Base-by-base conservation (phyloP, 2,888 invertebrate species). In the Entomobrya proxima region DNA sequence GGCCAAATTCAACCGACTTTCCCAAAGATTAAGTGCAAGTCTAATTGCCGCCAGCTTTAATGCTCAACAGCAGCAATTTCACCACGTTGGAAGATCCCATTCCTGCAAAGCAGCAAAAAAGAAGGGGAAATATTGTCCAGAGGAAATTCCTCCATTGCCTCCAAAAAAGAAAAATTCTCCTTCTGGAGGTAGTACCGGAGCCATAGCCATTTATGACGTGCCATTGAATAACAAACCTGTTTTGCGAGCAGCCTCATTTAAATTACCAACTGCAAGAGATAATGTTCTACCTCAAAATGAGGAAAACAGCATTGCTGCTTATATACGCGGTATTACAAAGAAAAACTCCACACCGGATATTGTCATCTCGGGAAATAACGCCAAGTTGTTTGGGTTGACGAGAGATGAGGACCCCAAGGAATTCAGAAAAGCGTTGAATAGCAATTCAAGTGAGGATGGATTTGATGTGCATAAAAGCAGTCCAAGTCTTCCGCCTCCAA, bases 281-380 rank as follows among this genome's bases (percentile, higher is more conserved):
- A n/a, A n/a, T n/a, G n/a, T n/a, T n/a, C n/a, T 61, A 9, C 61
- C 24, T 27, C 47, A 44, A 21, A 67, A 27, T 11, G 69, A 50
- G 7, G 77, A 82, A 78, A 69, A 72, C 13, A 58, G 37, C 13
- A 75, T 83, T 40, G 67, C 69, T 4, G 76, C 27, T n/a, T 87
- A 64, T 44, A 50, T 87, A 1, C 27, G 87, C 27, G 77, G 69
- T 21, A 50, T 89, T 3, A 74, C 85, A 13, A 90, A 90, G 78
- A 90, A 90, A 77, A 88, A 89, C 81, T 90, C 90, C 2, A 89
- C 88, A 5, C 90, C 90, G 5, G 90, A 90, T 52, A 87, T 90
- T 11, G 77, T 87, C n/a, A 86, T 89, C 15, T 83, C 86, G 3
- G 84, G 84, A 35, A 84, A 58, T 32, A 61, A 40, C 7, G 44